Base-by-base conservation (phyloP, 1,140 invertebrate species). In the Caerostris extrusa region DNA sequence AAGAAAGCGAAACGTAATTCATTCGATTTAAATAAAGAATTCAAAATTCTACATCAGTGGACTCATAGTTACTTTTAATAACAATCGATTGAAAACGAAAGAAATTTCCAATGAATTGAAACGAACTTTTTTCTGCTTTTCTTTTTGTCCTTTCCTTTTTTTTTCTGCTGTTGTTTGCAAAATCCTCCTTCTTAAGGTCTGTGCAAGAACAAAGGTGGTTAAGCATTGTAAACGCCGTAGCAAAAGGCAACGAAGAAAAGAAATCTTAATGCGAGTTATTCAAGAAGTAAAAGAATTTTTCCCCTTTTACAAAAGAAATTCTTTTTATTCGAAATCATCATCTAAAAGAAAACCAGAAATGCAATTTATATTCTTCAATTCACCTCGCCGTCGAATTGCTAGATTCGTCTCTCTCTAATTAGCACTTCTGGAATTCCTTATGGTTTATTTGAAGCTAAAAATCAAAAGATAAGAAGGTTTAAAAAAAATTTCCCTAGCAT, bases 361-460 rank as follows among this genome's bases (percentile, higher is more conserved):
- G 92, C 92, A 93, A 88, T 89, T 89, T 93, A 88, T 87, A 93
- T 93, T 82, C 61, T 82, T 86, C 81, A 86, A 69, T 86, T 92
- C 91, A 77, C 82, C 53, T n/a, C 77, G 14, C 71, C 82, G 55
- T 71, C 91, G n/a, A 91, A 91, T 19, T 64, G 90, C 64, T 50
- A 57, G 53, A 93, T 88, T 82, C 71, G 19, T 64, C 69, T 55
- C 69, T 93, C 58, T 53, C 92, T 93, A 93, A 93, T 93, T 93
- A 93, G 92, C 92, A 89, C 85, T 88, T 88, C 67, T 86, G 58
- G 67, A 87, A 86, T 93, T 64, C 90, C 58, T 83, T 86, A 61
- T 60, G 83, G 71, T 93, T 93, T 93, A 93, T 93, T 93, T 69
- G 61, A 67, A 93, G 91, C 91, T 87, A 93, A 87, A 93, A 93